Conservation (phyloP, 2,113 vertebrate genomes). For the Ictalurus furcatus region DNA sequence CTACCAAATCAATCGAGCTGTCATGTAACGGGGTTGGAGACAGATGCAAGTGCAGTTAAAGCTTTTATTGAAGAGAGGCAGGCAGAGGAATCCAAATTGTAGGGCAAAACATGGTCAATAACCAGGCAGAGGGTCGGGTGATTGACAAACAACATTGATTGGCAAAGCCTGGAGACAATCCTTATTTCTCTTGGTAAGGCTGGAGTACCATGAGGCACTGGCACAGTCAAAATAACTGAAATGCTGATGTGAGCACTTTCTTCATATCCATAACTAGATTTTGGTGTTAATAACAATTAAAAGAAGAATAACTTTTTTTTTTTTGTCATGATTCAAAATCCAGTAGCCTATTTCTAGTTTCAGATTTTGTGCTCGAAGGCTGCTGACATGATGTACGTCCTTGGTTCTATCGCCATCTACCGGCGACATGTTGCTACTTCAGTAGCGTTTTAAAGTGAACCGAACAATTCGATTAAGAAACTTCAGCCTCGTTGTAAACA, state of each 20-base stretch:
- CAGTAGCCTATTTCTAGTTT: neutral
- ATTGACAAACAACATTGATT: too few species aligned
- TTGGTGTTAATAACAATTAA: neutral
- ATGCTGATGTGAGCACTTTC: neutral
- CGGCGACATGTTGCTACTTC: neutral
- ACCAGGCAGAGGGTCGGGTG: too few species aligned
- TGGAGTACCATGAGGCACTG: neutral
- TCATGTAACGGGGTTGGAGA: too few species aligned
- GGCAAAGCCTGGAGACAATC: neutral
- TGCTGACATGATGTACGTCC: neutral
- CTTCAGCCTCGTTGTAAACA: neutral
- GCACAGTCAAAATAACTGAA: neutral
- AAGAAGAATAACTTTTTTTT: neutral
- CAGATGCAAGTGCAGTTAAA: too few species aligned
- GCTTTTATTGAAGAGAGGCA: too few species aligned
- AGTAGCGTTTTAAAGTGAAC: neutral
- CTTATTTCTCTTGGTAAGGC: neutral
- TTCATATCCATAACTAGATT: neutral
- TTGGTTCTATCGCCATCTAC: slow-evolving; percentile 4
- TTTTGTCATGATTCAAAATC: neutral
- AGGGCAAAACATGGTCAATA: too few species aligned
- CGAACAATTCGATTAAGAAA: neutral
- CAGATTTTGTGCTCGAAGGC: neutral
- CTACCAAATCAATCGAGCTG: too few species aligned
- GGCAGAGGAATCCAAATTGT: too few species aligned